Evolutionary conservation across 2,113 vertebrate species (phyloP), one percentile per base, ranked within the genome.

Genomic region (Pedetes capensis): DNA sequence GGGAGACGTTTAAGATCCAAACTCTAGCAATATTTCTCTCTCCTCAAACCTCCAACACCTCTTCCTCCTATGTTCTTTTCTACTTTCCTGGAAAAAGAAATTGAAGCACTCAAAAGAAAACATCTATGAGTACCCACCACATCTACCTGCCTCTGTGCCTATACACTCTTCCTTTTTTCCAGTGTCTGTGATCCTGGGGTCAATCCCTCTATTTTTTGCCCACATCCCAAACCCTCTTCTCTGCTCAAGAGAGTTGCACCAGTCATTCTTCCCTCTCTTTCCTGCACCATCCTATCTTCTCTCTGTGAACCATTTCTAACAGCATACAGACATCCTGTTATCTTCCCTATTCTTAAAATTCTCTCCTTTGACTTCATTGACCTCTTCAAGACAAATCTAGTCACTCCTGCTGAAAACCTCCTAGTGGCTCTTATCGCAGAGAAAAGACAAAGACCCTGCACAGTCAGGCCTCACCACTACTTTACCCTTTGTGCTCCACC

Each of bases 111-210:
- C 47, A 61, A 63, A 80, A 83, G 39, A 88, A 71, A 74, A 93
- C 14, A 14, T 34, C 34, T 10, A 2, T 0, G 12, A 37, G 27
- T 47, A 12, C 14, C 10, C 16, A 51, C 12, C 25, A 13, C 42
- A 5, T 4, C 0, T 4, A 29, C 22, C 1, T 39, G 1, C 4
- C 29, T 23, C 22, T 14, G 2, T 18, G 6, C 27, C 32, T 29
- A 22, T 11, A 34, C n/a, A 6, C 69, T 23, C 53, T 17, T 39
- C 47, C 51, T 87, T 49, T 44, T 29, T 16, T 49, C 27, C 49
- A 13, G 51, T 23, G 34, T 17, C 85, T 5, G 25, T 8, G 32
- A 22, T 2, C n/a, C 47, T 32, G 29, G 51, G 49, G n/a, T 13
- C 37, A 13, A 20, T 2, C 8, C 29, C 12, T n/a, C 12, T 18